Evolutionary conservation across 2,797 vertebrate species (phyloP).

Genomic region (Carcharodon carcharias): DNA sequence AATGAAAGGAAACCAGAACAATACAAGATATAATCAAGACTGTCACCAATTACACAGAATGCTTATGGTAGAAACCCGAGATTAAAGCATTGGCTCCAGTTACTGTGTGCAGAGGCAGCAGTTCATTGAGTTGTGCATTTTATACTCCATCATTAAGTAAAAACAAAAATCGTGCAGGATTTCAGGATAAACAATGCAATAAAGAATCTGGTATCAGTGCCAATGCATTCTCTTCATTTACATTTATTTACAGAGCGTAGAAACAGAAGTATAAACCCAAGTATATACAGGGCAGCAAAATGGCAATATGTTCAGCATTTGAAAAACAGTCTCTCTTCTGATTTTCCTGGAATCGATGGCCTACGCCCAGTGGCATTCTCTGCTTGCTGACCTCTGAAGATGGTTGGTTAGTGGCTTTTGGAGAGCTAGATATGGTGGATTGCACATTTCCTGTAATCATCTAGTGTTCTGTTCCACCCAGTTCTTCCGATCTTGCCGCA

Average conservation of each 20-base stretch:
- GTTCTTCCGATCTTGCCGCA: no score
- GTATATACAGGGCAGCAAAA: not conserved
- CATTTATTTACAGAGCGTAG: not conserved
- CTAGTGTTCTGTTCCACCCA: not conserved
- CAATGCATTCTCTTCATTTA: not conserved
- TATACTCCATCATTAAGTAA: not conserved
- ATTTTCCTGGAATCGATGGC: not conserved
- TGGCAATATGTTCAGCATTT: not conserved
- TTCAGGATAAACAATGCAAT: constrained; percentile 1
- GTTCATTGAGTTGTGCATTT: not conserved
- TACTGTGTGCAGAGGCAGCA: not conserved
- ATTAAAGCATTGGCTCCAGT: not conserved
- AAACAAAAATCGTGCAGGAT: not conserved
- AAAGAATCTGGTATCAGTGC: not conserved
- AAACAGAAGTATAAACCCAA: not conserved
- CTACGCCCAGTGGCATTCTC: no score
- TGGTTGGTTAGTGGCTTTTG: not conserved
- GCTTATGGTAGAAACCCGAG: not conserved
- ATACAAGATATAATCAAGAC: not conserved
- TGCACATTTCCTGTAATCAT: not conserved
- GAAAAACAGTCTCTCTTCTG: not conserved
- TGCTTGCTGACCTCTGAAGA: no score
- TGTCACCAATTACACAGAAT: not conserved
- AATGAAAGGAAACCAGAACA: not conserved
- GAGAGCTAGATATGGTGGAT: not conserved